These are phyloP conservation scores for Terrapene triunguis DNA, from an alignment of 2,113 vertebrate genomes.

Conservation along the genomic window DNA sequence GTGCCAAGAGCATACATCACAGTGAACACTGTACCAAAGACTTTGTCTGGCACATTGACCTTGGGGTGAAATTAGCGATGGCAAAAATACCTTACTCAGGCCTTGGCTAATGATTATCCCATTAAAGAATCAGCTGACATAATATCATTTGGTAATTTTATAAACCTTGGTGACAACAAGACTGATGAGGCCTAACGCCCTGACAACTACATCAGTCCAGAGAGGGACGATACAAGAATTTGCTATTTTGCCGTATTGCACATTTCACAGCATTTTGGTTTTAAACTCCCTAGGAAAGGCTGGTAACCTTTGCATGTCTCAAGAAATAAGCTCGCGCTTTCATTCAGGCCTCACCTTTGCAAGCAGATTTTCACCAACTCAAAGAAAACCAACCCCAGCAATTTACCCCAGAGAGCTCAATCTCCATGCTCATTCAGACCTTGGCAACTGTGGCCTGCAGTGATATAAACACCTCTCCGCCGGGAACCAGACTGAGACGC, in stretches of 20 bases:
- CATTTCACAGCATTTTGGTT: background rate
- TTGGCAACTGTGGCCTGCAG: fast-evolving
- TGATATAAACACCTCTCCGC: background rate
- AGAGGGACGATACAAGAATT: background rate
- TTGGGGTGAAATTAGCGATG: constrained; percentile 53
- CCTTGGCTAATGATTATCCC: constrained; percentile 61
- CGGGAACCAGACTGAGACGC: background rate
- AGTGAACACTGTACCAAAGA: fast-evolving
- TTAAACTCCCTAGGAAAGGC: fast-evolving
- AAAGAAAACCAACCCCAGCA: background rate
- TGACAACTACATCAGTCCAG: background rate
- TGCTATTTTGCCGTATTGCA: background rate
- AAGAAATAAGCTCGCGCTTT: fast-evolving
- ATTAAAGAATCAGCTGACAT: constrained; percentile 64
- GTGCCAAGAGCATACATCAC: fast-evolving
- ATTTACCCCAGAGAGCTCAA: fast-evolving
- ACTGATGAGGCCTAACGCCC: constrained; percentile 70
- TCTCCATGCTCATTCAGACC: fast-evolving
- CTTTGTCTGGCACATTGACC: background rate
- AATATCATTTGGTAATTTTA: constrained; percentile 71
- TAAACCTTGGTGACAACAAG: constrained; percentile 80
- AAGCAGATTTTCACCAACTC: background rate
- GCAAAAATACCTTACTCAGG: constrained; percentile 64
- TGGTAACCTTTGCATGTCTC: background rate
- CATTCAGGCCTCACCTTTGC: background rate